phyloP scores from a whole-genome alignment of 2,888 invertebrate genomes.

The Thysanoteuthis rhombus region DNA sequence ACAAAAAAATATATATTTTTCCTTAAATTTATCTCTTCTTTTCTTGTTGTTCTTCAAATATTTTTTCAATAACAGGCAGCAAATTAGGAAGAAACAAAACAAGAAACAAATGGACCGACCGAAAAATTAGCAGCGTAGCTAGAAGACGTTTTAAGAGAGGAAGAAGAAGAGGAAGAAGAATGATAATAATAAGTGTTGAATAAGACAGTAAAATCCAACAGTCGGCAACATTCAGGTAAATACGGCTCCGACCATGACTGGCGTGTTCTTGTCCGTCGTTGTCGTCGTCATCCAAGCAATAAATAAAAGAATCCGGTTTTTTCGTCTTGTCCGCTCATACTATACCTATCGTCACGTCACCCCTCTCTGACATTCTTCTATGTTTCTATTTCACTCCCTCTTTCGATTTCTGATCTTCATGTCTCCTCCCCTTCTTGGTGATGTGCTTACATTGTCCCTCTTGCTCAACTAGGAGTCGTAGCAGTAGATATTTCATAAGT shows the following conservation, averaged over 20 bases:
- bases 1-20: not conserved
- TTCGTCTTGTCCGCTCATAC: not conserved
- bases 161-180: not conserved
- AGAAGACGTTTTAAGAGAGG: not conserved
- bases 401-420: not conserved
- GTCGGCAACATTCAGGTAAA: not conserved
- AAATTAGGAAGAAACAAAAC: not conserved
- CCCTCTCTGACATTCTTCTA: not conserved
- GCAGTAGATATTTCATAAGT: not conserved
- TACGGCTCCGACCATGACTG: constrained; percentile 12
- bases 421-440: not conserved
- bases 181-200: not conserved
- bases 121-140: not conserved
- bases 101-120: too few relatives aligned
- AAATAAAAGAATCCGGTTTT: not conserved
- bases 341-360: not conserved
- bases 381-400: not conserved
- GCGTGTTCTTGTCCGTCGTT: not conserved
- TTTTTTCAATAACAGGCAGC: not conserved
- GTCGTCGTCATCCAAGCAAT: not conserved
- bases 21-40: not conserved
- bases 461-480: not conserved
- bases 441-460: not conserved
- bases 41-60: too few relatives aligned
- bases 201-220: not conserved